Conservation (phyloP, 2,113 vertebrate genomes). For the Puntigrus tetrazona region DNA sequence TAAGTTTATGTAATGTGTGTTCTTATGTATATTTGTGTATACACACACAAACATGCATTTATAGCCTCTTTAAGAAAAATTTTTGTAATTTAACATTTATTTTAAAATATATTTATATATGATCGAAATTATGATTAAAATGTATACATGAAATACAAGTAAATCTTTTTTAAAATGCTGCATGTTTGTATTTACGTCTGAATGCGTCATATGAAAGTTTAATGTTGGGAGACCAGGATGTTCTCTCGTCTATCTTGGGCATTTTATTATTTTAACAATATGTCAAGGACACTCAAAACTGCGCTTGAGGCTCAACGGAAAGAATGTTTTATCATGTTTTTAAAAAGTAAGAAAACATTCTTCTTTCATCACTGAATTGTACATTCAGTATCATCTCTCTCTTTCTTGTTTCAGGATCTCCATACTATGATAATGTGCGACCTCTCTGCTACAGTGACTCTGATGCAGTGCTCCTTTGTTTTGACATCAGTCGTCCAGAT, state of each 20-base stretch:
- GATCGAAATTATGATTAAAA: no score
- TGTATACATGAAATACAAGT: no score
- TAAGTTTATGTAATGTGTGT: no score
- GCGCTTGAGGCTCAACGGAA: neutral
- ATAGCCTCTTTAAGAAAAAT: no score
- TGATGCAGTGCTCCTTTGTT: constrained; percentile 91
- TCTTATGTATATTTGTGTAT: no score
- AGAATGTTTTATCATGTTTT: neutral
- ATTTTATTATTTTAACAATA: neutral
- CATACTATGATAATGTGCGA: constrained; percentile 95
- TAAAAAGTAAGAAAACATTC: neutral
- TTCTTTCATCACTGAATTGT: neutral
- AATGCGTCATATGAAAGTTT: neutral
- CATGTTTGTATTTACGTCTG: no score
- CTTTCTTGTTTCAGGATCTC: constrained; percentile 79
- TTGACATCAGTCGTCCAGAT: constrained; percentile 93
- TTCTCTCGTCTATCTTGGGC: neutral
- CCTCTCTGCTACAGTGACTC: constrained; percentile 97
- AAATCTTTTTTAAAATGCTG: no score
- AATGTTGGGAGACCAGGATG: neutral
- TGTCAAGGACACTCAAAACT: neutral
- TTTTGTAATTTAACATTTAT: no score
- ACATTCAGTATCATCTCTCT: neutral
- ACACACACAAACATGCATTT: no score
- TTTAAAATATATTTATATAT: no score